phyloP scores from a whole-genome alignment of 2,888 invertebrate species.

The Machimus rusticus region DNA sequence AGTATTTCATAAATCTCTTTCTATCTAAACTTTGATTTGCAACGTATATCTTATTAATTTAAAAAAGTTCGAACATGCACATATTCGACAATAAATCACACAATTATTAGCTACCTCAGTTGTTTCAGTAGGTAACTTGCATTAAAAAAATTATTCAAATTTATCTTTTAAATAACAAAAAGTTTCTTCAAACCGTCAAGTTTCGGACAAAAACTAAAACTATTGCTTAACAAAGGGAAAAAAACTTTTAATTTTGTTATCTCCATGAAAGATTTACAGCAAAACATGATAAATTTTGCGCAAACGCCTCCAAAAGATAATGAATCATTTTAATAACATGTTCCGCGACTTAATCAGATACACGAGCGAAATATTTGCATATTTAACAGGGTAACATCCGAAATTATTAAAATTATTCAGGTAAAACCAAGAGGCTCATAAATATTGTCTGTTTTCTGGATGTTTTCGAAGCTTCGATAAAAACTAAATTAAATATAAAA shows the following conservation, averaged over 20 bases:
- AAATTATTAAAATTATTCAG: background rate
- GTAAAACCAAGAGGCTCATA: background rate
- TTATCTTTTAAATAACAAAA: background rate
- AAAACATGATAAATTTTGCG: constrained; percentile 11
- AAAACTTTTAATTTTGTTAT: background rate
- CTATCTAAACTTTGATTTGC: background rate
- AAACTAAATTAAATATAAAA: background rate
- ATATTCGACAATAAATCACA: background rate
- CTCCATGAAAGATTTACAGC: background rate
- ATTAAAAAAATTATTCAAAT: background rate
- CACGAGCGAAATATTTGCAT: constrained; percentile 8
- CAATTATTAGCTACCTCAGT: background rate
- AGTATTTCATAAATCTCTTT: background rate
- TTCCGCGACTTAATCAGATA: constrained; percentile 16
- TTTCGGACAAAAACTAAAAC: background rate
- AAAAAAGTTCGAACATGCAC: background rate
- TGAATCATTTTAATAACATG: constrained; percentile 26
- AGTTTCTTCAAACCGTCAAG: background rate
- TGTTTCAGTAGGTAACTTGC: background rate
- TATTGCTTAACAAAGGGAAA: background rate
- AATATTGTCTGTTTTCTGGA: background rate
- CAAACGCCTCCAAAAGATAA: constrained; percentile 22
- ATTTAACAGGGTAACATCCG: background rate
- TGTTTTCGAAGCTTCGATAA: background rate
- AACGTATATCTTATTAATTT: background rate